phyloP scores from a whole-genome alignment of 2,113 vertebrate genomes.

The Phocoena phocoena region DNA sequence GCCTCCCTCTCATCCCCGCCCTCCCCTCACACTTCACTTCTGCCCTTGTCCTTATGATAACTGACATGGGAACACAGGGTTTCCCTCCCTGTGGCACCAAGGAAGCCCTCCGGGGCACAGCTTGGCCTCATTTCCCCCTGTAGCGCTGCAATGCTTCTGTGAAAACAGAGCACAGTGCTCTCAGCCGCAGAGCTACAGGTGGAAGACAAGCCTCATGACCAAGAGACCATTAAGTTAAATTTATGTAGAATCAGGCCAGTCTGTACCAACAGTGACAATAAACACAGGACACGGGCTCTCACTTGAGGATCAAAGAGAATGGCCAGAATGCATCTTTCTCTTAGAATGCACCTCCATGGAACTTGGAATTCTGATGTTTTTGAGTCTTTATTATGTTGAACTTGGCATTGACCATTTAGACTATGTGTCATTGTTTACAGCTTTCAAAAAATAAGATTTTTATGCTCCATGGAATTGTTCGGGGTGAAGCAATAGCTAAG shows the following conservation, averaged over 20 bases:
- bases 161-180: neutral
- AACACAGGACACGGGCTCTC: neutral
- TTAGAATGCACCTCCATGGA: neutral
- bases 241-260: neutral
- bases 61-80: neutral
- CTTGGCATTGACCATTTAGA: neutral
- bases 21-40: neutral
- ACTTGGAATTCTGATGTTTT: neutral
- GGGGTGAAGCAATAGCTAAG: neutral
- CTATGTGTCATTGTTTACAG: neutral
- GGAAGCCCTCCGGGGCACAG: neutral
- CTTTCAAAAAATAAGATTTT: neutral
- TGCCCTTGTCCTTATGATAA: neutral
- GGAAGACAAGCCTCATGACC: neutral
- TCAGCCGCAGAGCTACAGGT: neutral
- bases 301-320: neutral
- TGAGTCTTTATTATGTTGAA: neutral
- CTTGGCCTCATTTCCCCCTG: neutral
- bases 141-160: neutral
- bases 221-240: neutral
- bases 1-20: neutral
- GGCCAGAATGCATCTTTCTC: neutral
- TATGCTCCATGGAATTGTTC: neutral
- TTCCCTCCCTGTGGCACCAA: neutral
- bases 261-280: neutral